Evolutionary conservation across 2,888 invertebrate genomes (phyloP).

Genomic region (Blastobasis lacticolella): DNA sequence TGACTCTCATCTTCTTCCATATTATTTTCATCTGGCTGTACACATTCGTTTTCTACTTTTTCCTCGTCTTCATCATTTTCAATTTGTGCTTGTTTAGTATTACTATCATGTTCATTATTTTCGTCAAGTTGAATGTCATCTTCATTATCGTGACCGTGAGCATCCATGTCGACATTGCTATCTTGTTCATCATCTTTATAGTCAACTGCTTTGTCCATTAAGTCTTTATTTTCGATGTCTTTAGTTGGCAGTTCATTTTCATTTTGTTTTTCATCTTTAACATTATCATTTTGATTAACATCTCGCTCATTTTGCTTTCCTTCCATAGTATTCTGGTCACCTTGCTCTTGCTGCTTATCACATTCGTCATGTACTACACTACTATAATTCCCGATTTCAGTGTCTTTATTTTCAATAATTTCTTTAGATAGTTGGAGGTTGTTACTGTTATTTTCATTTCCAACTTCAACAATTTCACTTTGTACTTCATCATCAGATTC

Average conservation of each 20-base stretch:
- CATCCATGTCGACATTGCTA: background rate
- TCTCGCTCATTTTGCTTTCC: background rate
- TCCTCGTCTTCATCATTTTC: constrained; percentile 1
- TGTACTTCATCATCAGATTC: background rate
- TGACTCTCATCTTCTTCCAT: background rate
- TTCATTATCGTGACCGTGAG: background rate
- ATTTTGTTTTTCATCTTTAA: constrained; percentile 1
- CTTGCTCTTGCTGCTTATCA: no score
- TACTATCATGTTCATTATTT: background rate
- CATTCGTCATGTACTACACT: background rate
- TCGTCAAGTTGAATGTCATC: background rate
- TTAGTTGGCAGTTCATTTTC: background rate
- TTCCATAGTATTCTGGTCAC: no score
- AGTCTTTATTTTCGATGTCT: background rate
- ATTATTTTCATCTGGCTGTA: constrained; percentile 1
- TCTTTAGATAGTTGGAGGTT: background rate
- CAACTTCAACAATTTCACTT: background rate
- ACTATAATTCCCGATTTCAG: background rate
- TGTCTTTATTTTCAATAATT: background rate
- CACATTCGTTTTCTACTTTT: constrained; percentile 7
- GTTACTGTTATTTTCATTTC: background rate
- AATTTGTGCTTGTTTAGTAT: constrained; percentile 2
- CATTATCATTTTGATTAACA: background rate
- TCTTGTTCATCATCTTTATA: no score
- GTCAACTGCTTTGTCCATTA: no score